Base-by-base conservation (phyloP, 2,113 vertebrate genomes). In the Mustela lutreola region DNA sequence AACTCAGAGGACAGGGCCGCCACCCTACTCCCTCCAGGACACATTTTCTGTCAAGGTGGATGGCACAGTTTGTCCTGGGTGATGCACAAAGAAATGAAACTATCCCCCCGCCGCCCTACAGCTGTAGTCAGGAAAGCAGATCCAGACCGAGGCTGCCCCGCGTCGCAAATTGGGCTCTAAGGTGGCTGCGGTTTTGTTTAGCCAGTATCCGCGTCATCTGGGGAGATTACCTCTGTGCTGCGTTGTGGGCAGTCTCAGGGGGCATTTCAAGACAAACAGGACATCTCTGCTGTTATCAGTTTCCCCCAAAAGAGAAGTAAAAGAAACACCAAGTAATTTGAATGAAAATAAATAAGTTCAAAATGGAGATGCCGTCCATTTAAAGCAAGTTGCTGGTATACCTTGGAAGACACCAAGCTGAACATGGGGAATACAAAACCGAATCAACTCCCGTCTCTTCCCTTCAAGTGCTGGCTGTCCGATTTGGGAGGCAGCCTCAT, bases 131-230 rank as follows among this genome's bases (percentile, higher is more conserved):
- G 96, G 48, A 98, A 95, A 97, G 97, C 97, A 98, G 97, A 95
- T 96, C 53, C 53, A 53, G 53, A 58, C 92, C 92, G 89, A 93
- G 96, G 94, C 91, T 98, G 91, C 93, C 97, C 96, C 85, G 26
- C 21, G 19, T 14, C 26, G 39, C 65, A 83, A 56, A 79, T 48
- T 12, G 26, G 67, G 73, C 70, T 39, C 87, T 97, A 97, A 98
- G 98, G 98, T 98, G 98, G 97, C 93, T 96, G 79, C 60, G 71
- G 11, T 97, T 98, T 98, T 97, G 98, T 98, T 98, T 98, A 98
- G 97, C 92, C 88, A 98, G 97, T 97, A 98, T 98, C 96, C 86
- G 88, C 97, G 96, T 98, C 98, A 97, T 97, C 98, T 97, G 92
- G 94, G 94, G 93, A 98, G 97, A 98, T 98, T 96, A 98, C 98